Evolutionary conservation across 2,113 vertebrate species (phyloP).

Genomic region (Perognathus longimembris): DNA sequence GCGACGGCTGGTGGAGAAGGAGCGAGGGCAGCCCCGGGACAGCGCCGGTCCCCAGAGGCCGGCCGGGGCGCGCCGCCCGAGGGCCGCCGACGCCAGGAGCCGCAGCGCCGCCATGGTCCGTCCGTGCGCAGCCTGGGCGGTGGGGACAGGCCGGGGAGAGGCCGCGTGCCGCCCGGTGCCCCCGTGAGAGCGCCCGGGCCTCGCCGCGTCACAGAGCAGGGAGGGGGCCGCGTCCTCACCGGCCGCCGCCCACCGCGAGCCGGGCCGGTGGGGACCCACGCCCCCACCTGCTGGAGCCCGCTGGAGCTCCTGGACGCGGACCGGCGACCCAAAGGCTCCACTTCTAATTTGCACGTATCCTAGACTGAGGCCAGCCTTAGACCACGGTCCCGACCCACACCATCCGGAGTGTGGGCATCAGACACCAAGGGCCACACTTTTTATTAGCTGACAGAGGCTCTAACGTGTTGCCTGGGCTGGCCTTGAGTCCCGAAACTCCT

Average conservation of each 20-base stretch:
- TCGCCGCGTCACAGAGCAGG: not conserved
- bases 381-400: too few relatives aligned
- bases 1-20: slow-evolving; percentile 88
- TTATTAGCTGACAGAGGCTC: too few relatives aligned
- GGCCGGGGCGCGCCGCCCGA: not conserved
- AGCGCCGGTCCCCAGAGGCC: accelerated
- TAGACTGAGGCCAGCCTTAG: too few relatives aligned
- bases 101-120: not conserved
- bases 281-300: slow-evolving; percentile 64
- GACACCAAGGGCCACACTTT: too few relatives aligned
- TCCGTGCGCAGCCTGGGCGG: accelerated
- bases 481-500: too few relatives aligned
- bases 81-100: not conserved
- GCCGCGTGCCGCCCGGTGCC: accelerated
- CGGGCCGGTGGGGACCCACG: not conserved
- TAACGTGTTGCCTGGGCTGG: too few relatives aligned
- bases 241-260: too few relatives aligned
- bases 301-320: slow-evolving; percentile 87
- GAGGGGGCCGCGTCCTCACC: not conserved
- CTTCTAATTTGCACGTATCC: too few relatives aligned
- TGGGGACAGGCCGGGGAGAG: not conserved
- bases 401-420: too few relatives aligned
- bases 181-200: accelerated
- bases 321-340: slow-evolving; percentile 89
- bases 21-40: slow-evolving; percentile 83